phyloP scores from a whole-genome alignment of 2,888 invertebrate species.

The Cephus rjabovi region DNA sequence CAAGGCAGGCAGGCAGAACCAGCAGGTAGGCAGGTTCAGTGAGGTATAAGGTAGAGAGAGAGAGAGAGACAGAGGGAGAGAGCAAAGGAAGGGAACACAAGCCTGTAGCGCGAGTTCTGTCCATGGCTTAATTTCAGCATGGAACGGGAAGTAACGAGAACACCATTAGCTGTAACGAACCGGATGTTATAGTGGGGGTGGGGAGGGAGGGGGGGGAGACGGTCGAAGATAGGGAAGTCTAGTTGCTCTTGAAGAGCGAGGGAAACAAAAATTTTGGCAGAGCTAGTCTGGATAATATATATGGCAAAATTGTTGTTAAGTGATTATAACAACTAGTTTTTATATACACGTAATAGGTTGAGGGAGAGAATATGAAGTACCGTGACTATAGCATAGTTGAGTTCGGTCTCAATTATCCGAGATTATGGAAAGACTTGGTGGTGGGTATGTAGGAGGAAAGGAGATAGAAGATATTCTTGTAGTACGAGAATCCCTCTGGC shows the following conservation, averaged over 20 bases:
- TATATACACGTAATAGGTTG: too few species aligned
- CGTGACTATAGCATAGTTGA: neutral
- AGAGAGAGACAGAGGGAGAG: too few species aligned
- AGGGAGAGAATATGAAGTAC: neutral
- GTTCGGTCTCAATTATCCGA: slow-evolving; percentile 48
- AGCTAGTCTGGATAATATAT: too few species aligned
- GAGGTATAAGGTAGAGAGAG: neutral
- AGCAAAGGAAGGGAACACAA: neutral
- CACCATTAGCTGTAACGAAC: neutral
- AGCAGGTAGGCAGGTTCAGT: neutral
- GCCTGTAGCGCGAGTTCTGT: neutral
- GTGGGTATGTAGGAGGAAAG: neutral
- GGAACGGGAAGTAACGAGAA: neutral
- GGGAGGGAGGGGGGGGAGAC: too few species aligned
- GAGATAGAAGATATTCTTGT: neutral
- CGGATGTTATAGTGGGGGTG: neutral
- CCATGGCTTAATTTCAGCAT: neutral
- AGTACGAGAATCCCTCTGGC: neutral
- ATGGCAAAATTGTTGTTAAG: neutral
- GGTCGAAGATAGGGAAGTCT: neutral
- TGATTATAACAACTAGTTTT: neutral
- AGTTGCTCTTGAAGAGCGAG: neutral
- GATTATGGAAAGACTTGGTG: slow-evolving; percentile 50
- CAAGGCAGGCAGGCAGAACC: neutral
- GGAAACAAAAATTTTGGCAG: neutral